These are phyloP conservation scores for Gonocerus acuteangulatus DNA, from an alignment of 2,888 invertebrate species.

Conservation along the genomic window DNA sequence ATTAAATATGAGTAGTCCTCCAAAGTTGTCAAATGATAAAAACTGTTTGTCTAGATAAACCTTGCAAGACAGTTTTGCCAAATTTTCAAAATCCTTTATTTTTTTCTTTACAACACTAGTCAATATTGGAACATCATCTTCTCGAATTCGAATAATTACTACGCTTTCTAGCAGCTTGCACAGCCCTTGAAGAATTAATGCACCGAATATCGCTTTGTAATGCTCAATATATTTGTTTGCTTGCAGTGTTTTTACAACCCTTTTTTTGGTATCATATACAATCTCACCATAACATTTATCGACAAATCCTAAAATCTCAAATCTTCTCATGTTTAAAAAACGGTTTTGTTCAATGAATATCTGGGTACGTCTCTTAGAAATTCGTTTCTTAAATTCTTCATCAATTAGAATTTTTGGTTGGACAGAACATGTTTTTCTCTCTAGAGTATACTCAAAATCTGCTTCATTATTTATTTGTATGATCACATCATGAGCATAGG, in stretches of 20 bases:
- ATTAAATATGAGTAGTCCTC: constrained; percentile 5
- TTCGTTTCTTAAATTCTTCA: not conserved
- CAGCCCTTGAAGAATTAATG: constrained; percentile 6
- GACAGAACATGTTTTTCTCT: not conserved
- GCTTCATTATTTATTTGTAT: constrained; percentile 7
- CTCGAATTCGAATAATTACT: constrained; percentile 3
- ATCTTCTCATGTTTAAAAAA: not conserved
- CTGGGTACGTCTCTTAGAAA: not conserved
- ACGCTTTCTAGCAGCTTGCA: not conserved
- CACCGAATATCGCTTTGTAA: constrained; percentile 2
- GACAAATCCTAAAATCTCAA: not conserved
- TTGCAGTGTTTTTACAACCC: not conserved
- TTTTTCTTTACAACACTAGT: not conserved
- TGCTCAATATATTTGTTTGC: not conserved
- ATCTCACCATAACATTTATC: not conserved
- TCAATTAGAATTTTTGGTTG: constrained; percentile 10
- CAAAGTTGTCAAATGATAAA: not conserved
- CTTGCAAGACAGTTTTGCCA: not conserved
- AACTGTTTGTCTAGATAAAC: constrained; percentile 3
- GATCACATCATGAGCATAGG: not conserved
- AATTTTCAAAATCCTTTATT: not conserved
- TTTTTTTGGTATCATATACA: not conserved
- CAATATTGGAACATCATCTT: not conserved
- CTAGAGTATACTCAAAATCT: constrained; percentile 2
- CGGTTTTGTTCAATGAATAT: not conserved